A percentile compares a stretch with the other conserved stretches of the same genome.
Conservation (phyloP, 2,797 vertebrate genomes). For the Pelodytes ibericus region DNA sequence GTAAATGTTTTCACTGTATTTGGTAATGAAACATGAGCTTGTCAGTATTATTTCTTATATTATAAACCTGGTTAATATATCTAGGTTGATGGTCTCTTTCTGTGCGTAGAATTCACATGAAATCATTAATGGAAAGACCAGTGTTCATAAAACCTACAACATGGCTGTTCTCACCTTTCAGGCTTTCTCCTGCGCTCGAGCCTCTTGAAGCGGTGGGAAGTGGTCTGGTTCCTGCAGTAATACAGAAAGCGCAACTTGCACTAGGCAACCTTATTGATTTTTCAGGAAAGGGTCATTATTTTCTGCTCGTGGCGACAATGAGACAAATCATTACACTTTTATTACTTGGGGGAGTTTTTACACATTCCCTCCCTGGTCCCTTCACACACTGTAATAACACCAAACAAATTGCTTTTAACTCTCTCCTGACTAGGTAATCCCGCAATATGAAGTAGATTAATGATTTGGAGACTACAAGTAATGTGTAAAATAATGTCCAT, state of each 20-base stretch:
- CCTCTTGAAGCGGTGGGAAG: background rate
- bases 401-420: slow-evolving; percentile 19
- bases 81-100: no score
- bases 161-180: background rate
- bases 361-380: background rate
- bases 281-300: slow-evolving; percentile 10
- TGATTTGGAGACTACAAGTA: no score
- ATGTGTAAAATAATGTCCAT: no score
- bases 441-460: background rate
- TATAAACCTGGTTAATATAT: no score
- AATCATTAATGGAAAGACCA: background rate
- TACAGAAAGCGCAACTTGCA: background rate
- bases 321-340: slow-evolving; percentile 20
- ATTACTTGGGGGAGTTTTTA: slow-evolving; percentile 25
- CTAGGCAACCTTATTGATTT: slow-evolving; percentile 15
- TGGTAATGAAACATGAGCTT: no score
- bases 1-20: no score
- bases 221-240: slow-evolving; percentile 4
- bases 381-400: slow-evolving; percentile 5
- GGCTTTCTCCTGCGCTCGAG: background rate
- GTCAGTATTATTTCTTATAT: no score
- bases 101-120: background rate
- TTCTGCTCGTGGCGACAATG: background rate
- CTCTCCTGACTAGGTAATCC: background rate
- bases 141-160: no score